Evolutionary conservation across 2,797 vertebrate genomes (phyloP).

Genomic region (Rhinoraja longicauda): DNA sequence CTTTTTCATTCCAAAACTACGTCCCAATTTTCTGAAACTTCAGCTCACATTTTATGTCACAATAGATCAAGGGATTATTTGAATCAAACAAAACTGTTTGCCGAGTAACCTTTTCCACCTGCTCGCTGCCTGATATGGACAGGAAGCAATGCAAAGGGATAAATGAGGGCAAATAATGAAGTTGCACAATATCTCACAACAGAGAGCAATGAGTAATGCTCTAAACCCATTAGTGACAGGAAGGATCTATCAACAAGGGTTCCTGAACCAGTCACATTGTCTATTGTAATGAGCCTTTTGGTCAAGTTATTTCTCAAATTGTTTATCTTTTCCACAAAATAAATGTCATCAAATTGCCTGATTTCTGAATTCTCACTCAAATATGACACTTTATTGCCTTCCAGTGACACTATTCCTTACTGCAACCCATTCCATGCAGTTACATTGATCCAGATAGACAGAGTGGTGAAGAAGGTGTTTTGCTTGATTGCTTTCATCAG

Average conservation of each 20-base stretch:
- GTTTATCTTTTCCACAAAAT: background rate
- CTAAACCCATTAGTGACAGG: background rate
- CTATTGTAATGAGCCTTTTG: background rate
- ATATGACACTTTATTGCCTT: background rate
- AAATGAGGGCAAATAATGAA: background rate
- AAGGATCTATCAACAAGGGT: background rate
- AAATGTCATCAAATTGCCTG: background rate
- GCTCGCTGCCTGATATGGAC: background rate
- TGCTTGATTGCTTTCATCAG: too few species aligned
- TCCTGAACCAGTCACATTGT: background rate
- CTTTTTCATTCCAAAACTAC: background rate
- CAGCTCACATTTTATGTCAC: background rate
- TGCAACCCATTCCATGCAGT: background rate
- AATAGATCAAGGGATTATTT: background rate
- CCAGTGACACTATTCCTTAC: background rate
- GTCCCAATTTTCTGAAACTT: background rate
- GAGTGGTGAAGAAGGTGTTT: too few species aligned
- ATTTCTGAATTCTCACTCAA: background rate
- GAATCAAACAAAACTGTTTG: background rate
- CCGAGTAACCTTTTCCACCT: background rate
- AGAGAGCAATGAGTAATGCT: background rate
- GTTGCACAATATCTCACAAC: background rate
- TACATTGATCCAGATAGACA: background rate
- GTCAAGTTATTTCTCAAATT: background rate
- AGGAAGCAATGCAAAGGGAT: background rate